Conservation (phyloP, 2,113 vertebrate species). For the Andinoacara biseriatus region DNA sequence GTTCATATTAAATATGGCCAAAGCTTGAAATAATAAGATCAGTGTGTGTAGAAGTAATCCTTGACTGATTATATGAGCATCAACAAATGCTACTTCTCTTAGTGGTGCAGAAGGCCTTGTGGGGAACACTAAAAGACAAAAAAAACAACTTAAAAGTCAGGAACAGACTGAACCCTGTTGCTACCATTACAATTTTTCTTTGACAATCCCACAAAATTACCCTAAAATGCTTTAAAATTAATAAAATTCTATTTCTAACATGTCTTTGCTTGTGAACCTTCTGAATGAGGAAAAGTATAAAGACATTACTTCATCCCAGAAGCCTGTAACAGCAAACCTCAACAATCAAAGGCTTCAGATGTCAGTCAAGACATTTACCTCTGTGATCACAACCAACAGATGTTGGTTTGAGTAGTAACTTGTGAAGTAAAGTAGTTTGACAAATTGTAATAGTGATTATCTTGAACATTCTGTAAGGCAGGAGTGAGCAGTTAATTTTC, state of each 20-base stretch:
- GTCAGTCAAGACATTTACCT: conserved; percentile 3
- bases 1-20: too few relatives aligned
- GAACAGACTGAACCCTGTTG: background rate
- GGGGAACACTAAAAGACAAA: background rate
- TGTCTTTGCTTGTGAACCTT: background rate
- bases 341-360: conserved; percentile 1
- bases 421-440: background rate
- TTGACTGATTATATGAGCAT: background rate
- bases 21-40: background rate
- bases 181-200: background rate
- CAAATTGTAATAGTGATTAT: background rate
- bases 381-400: background rate
- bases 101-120: background rate
- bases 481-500: background rate
- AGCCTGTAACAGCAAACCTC: background rate
- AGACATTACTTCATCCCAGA: conserved; percentile 25
- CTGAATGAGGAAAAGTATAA: conserved; percentile 4
- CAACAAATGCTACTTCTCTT: background rate
- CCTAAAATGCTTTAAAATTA: background rate
- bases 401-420: background rate
- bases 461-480: background rate
- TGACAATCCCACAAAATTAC: background rate
- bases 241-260: background rate
- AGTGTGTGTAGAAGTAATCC: background rate
- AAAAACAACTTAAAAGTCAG: conserved; percentile 16